Conservation (phyloP, 2,113 vertebrate species). For the Laterallus jamaicensis region DNA sequence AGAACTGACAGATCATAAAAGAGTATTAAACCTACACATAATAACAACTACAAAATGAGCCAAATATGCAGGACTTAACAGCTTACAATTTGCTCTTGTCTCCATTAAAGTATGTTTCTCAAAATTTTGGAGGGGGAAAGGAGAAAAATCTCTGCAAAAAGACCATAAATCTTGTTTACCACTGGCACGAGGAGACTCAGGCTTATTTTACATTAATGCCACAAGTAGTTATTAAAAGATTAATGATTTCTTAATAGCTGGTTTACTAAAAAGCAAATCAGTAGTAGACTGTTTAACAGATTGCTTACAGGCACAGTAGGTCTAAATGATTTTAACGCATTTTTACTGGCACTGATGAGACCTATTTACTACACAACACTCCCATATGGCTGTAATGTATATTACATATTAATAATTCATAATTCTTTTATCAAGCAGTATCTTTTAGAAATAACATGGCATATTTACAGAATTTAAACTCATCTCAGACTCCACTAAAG, state of each 20-base stretch:
- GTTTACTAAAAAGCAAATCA: neutral
- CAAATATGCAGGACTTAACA: neutral
- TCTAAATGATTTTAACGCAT: neutral
- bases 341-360: neutral
- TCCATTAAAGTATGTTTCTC: neutral
- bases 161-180: neutral
- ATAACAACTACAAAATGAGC: neutral
- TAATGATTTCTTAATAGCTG: neutral
- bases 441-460: neutral
- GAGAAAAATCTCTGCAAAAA: neutral
- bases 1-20: neutral
- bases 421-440: neutral
- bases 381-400: neutral
- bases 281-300: neutral
- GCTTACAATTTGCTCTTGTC: neutral
- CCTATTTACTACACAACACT: neutral
- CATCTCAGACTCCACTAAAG: neutral
- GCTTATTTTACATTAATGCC: neutral
- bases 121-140: accelerated
- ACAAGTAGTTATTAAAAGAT: neutral
- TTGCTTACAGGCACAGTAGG: neutral
- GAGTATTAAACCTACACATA: neutral
- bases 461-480: neutral
- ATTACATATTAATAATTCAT: neutral
- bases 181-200: neutral